Percentiles rank a stretch among this genome's conserved stretches.
Conservation (phyloP, 2,113 vertebrate genomes). For the Saguinus midas region DNA sequence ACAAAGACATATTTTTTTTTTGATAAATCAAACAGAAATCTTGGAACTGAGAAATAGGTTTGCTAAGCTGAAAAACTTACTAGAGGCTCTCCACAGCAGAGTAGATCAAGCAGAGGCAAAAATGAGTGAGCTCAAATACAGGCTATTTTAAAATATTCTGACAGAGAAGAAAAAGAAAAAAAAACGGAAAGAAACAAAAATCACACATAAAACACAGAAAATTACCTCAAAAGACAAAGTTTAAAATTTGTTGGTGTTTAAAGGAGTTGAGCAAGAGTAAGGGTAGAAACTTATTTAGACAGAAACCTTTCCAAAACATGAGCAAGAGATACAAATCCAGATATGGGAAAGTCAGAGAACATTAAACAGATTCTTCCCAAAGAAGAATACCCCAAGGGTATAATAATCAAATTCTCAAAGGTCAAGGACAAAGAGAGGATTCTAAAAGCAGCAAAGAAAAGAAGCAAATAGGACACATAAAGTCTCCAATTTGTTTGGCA, state of each 20-base stretch:
- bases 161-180: background rate
- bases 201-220: background rate
- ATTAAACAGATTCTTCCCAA: background rate
- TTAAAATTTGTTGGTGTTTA: background rate
- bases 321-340: background rate
- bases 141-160: background rate
- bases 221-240: background rate
- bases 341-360: background rate
- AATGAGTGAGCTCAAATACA: background rate
- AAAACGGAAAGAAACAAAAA: background rate
- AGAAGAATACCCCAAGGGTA: background rate
- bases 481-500: background rate
- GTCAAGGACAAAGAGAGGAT: background rate
- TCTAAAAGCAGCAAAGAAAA: background rate
- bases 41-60: background rate
- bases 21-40: background rate
- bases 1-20: background rate
- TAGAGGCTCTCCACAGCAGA: background rate
- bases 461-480: background rate
- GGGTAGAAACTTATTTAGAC: background rate
- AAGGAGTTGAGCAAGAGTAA: background rate
- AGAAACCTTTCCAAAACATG: background rate
- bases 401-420: background rate
- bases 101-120: background rate
- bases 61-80: background rate